Conservation (phyloP, 1,140 invertebrate genomes). For the Heliconius hewitsoni region DNA sequence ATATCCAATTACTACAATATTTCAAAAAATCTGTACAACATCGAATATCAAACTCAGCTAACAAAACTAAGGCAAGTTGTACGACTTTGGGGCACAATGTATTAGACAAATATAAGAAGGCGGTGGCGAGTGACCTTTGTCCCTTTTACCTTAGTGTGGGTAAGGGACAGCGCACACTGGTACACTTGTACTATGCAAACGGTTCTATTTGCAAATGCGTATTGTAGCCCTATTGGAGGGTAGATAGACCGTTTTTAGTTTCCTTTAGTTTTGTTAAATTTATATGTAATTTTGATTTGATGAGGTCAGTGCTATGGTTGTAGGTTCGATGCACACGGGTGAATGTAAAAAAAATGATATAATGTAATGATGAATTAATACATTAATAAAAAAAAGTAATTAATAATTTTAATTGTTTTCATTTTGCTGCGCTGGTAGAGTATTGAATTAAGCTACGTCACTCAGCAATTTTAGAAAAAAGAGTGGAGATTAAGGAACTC, state of each 20-base stretch:
- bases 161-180: slow-evolving; percentile 59
- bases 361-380: no score
- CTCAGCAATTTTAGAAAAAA: no score
- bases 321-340: no score
- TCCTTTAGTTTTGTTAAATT: no score
- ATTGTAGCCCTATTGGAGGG: slow-evolving; percentile 48
- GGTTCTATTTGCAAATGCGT: slow-evolving; percentile 76
- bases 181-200: slow-evolving; percentile 56
- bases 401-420: no score
- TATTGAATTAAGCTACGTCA: no score
- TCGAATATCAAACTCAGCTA: slow-evolving; percentile 31
- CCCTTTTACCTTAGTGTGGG: slow-evolving; percentile 62
- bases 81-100: slow-evolving; percentile 65
- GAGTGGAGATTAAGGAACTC: no score
- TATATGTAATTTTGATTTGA: no score
- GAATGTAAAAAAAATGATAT: no score
- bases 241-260: slow-evolving; percentile 33
- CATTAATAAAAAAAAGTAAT: no score
- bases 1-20: neutral
- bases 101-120: slow-evolving; percentile 80
- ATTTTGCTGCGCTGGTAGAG: no score
- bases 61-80: slow-evolving; percentile 39
- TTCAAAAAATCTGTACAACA: neutral
- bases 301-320: no score
- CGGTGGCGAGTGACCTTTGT: slow-evolving; percentile 75